A percentile compares a stretch with the other conserved stretches of the same genome.
These are phyloP conservation scores for Pluvialis apricaria DNA, from an alignment of 2,113 vertebrate species.

Conservation along the genomic window DNA sequence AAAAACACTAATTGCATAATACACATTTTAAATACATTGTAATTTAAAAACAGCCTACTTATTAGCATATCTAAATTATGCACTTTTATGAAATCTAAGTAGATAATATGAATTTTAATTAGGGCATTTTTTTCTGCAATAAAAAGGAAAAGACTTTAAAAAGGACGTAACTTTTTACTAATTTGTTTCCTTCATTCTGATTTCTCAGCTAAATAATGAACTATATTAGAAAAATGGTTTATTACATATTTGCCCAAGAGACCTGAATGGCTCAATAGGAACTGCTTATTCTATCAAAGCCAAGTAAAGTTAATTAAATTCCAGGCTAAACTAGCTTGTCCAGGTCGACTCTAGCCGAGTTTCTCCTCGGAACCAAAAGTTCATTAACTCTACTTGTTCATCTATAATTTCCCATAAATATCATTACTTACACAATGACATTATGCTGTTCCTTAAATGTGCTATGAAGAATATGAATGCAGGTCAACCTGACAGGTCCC, in stretches of 20 bases:
- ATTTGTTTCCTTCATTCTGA: slow-evolving; percentile 49
- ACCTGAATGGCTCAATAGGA: neutral
- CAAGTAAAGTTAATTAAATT: slow-evolving; percentile 12
- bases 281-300: neutral
- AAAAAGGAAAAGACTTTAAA: neutral
- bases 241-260: neutral
- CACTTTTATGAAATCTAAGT: slow-evolving; percentile 36
- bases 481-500: neutral
- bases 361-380: neutral
- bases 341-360: neutral
- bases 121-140: neutral
- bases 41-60: slow-evolving; percentile 7
- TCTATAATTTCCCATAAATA: neutral
- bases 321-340: neutral
- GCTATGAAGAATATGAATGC: neutral
- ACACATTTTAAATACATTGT: slow-evolving; percentile 22
- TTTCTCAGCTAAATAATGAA: slow-evolving; percentile 48
- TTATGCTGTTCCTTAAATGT: neutral
- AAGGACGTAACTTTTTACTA: slow-evolving; percentile 3
- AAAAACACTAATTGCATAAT: slow-evolving; percentile 7
- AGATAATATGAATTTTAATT: slow-evolving; percentile 47
- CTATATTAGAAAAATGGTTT: neutral
- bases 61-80: slow-evolving; percentile 49
- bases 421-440: neutral
- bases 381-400: neutral